phyloP scores from a whole-genome alignment of 2,888 invertebrate genomes.

The Petrolisthes cinctipes region DNA sequence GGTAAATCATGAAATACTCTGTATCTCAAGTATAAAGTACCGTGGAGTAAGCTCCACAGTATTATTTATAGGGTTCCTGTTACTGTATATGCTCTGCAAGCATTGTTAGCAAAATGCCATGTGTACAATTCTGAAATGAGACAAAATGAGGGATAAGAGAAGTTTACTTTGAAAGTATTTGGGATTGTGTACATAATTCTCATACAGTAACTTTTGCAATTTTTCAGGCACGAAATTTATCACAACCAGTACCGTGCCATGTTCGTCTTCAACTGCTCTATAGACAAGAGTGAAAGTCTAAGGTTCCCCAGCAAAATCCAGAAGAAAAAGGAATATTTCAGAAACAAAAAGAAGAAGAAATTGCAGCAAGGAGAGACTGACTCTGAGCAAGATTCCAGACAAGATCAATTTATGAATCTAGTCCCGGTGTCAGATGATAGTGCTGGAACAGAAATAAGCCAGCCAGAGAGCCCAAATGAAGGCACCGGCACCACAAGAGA shows the following conservation, averaged over 20 bases:
- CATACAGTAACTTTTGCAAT: no score
- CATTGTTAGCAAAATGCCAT: no score
- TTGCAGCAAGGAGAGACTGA: neutral
- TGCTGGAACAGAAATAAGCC: neutral
- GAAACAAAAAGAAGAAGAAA: constrained; percentile 64
- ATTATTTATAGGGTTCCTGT: no score
- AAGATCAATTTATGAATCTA: neutral
- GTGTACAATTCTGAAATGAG: no score
- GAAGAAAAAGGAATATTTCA: constrained; percentile 67
- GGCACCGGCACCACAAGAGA: neutral
- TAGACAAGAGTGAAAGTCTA: constrained; percentile 69
- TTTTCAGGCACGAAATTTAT: constrained; percentile 72
- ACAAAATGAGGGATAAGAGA: no score
- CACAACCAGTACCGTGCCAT: constrained; percentile 75
- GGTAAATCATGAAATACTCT: no score
- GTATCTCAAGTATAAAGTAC: no score
- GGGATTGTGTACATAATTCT: no score
- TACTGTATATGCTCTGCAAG: no score
- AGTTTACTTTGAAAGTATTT: no score
- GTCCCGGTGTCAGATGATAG: neutral
- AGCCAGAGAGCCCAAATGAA: neutral
- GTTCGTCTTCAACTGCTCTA: constrained; percentile 75
- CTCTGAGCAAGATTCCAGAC: neutral
- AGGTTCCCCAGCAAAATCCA: constrained; percentile 67
- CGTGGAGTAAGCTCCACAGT: no score